These are phyloP conservation scores for Distichodus sexfasciatus DNA, from an alignment of 2,797 vertebrate genomes.

Conservation along the genomic window DNA sequence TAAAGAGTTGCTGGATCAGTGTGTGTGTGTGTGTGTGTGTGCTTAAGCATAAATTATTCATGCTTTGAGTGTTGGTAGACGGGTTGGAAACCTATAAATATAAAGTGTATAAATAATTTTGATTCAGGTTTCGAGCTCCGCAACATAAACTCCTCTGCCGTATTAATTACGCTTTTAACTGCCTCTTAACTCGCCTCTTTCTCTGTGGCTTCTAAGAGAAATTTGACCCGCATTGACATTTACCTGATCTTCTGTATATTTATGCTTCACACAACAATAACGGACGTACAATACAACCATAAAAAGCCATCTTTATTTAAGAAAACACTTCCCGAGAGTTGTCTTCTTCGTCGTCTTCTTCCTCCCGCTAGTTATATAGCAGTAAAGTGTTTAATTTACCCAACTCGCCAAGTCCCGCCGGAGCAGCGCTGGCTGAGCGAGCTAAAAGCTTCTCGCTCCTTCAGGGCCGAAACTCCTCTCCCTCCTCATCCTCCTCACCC, in stretches of 20 bases:
- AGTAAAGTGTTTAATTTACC: constrained; percentile 34
- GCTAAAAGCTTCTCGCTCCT: constrained; percentile 23
- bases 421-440: constrained; percentile 20
- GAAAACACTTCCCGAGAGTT: not conserved
- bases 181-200: no score
- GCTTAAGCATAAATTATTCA: not conserved
- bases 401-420: constrained; percentile 22
- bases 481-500: constrained; percentile 10
- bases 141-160: no score
- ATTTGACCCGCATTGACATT: not conserved
- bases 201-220: no score
- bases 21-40: constrained; percentile 2
- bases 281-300: not conserved
- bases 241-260: no score
- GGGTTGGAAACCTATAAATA: no score
- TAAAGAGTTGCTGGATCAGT: constrained; percentile 13
- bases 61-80: not conserved
- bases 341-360: not conserved
- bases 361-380: not conserved
- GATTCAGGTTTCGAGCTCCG: no score
- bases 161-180: no score
- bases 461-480: constrained; percentile 23
- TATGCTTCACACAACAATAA: no score
- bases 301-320: not conserved
- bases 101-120: no score